phyloP scores from a whole-genome alignment of 2,797 vertebrate species.

The Novumbra hubbsi region DNA sequence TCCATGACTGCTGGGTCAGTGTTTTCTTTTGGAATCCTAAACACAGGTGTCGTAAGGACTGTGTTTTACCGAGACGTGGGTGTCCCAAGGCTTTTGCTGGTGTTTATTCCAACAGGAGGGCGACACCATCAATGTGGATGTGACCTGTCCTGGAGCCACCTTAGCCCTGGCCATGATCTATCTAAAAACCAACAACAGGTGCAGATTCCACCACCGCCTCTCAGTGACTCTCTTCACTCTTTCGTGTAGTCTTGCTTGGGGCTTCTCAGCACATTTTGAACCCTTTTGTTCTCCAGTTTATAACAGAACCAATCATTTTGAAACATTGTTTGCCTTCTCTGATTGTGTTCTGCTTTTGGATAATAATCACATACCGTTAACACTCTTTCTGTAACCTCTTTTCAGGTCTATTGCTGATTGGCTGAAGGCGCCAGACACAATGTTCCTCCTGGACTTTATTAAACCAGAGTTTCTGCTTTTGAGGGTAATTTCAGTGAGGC shows the following conservation, averaged over 20 bases:
- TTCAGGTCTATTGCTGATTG: conserved; percentile 94
- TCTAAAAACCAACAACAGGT: conserved; percentile 98
- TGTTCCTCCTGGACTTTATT: conserved; percentile 98
- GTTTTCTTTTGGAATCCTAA: neutral
- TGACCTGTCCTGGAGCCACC: conserved; percentile 95
- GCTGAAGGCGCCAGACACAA: conserved; percentile 95
- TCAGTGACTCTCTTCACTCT: neutral
- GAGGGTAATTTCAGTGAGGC: conserved; percentile 74
- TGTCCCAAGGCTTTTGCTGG: neutral
- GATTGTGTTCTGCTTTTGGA: conserved; percentile 34
- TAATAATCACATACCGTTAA: conserved; percentile 55
- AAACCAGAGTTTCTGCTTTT: conserved; percentile 97
- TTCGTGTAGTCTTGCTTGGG: neutral
- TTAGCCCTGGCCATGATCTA: conserved; percentile 98
- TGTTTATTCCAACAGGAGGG: conserved; percentile 79
- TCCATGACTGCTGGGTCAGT: neutral
- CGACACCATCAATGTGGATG: conserved; percentile 97
- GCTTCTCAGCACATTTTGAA: neutral
- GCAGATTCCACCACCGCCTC: conserved; percentile 20
- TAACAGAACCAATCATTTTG: conserved; percentile 15
- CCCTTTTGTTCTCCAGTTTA: neutral
- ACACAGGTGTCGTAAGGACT: neutral
- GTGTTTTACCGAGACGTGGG: neutral
- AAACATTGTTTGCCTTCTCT: neutral
- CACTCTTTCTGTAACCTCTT: conserved; percentile 53